phyloP scores from a whole-genome alignment of 2,797 vertebrate species.

The Acomys russatus region DNA sequence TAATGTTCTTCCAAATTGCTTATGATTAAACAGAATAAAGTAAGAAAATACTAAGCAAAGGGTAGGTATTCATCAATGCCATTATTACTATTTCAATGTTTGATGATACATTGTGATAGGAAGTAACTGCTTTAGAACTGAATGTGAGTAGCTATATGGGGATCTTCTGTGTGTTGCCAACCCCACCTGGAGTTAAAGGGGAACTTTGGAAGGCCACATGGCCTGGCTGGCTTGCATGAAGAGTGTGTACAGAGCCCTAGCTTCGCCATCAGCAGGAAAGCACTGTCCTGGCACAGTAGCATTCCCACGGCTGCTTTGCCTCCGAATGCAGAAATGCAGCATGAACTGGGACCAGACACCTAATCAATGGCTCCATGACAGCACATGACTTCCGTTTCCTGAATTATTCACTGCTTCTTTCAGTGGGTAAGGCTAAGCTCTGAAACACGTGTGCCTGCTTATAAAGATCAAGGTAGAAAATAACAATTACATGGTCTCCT shows the following conservation, averaged over 20 bases:
- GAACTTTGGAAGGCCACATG: neutral
- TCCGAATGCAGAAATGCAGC: neutral
- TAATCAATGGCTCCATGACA: neutral
- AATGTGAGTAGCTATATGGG: neutral
- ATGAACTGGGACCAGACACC: neutral
- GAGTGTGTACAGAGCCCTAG: neutral
- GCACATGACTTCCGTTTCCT: neutral
- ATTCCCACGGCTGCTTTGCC: neutral
- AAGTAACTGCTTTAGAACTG: neutral
- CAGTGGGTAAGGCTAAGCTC: neutral
- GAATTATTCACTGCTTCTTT: constrained; percentile 19
- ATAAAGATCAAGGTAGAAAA: constrained; percentile 32
- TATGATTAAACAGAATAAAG: neutral
- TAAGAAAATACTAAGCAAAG: neutral
- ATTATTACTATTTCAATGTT: neutral
- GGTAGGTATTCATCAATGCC: neutral
- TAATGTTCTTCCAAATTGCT: neutral
- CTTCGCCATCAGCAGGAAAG: neutral
- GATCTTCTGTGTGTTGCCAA: neutral
- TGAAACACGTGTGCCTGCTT: neutral
- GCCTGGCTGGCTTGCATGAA: neutral
- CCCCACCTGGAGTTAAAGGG: neutral
- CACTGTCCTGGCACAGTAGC: neutral
- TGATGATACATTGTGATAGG: neutral
- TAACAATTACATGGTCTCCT: neutral